Evolutionary conservation across 92 coral and sea anemone genomes (phyloP), one percentile per base, ranked within the genome.

Genomic region (Hydrozoanthus gracilis): DNA sequence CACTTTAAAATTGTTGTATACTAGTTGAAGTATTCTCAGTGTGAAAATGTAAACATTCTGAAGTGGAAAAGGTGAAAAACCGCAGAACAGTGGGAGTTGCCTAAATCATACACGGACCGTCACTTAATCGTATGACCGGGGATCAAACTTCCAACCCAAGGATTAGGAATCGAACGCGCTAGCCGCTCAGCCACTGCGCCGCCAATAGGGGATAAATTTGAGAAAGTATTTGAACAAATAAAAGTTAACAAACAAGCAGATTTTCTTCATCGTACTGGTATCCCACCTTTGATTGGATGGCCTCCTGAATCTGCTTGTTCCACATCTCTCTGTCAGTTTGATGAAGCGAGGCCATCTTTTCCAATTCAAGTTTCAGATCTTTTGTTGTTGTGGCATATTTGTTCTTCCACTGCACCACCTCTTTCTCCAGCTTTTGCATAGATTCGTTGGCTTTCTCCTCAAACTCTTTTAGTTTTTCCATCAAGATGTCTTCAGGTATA

Each of bases 381-480:
- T 8, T 65, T 8, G 85, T 80, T 52, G 45, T 65, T 12, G 62
- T 65, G 85, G 14, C 46, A 64, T 77, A 83, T 95, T 83, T 93
- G 49, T 93, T 87, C 75, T 95, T 97, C 94, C 95, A 89, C 64
- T 95, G 96, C 9, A 88, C 86, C 68, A 97, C 73, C 46, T 97
- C 98, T 6, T 80, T 82, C 78, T 97, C 92, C 83, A 95, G 62
- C 79, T 83, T 91, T 44, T 76, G 83, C 64, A 91, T 93, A 27
- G 78, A 89, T 12, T 90, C 95, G 72, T 88, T 83, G 20, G 92
- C 91, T 95, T 97, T 72, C 13, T 92, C 86, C 44, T 74, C 76
- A 84, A 54, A 85, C 65, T 95, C 92, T 49, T 93, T 98, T 58
- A 96, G 67, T 18, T 87, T 94, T 52, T 91, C 85, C 8, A 92